Base-by-base conservation (phyloP, 2,888 invertebrate species). In the Allophyes oxyacanthae region DNA sequence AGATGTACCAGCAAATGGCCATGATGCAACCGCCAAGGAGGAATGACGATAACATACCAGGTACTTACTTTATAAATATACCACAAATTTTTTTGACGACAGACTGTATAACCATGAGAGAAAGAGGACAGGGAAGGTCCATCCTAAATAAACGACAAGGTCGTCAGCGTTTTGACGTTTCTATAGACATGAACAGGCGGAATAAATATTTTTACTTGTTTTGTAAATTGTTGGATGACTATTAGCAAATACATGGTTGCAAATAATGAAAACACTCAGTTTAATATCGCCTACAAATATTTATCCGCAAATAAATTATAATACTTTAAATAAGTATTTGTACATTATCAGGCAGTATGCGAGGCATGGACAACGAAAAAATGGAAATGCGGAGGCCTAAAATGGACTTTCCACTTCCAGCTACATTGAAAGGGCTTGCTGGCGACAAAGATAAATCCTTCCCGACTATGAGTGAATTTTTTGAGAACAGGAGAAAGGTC, bases 381-480 rank as follows among this genome's bases (percentile, higher is more conserved):
- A 82, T 87, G 75, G 91, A 91, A 25, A 87, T 87, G 81, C 81
- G 88, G n/a, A 82, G 89, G 26, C 89, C 87, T 3, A 91, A 89
- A 66, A 81, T 92, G 70, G 92, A 94, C 40, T 91, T 93, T 49
- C 92, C 92, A 0, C 64, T 92, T 1, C 92, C 92, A 1, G 85
- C 85, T 0, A 86, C 90, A 0, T 66, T 93, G 14, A 88, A 84
- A 60, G 87, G 88, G 0, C 72, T 92, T 0, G 49, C 87, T 1
- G 79, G 81, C 3, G 89, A 87, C 26, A 89, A 85, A 28, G 86
- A 87, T 9, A 90, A 90, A 63, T 72, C 79, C 0, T 85, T 91
- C 44, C 94, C 95, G 0, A 94, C 91, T 0, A 94, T 95, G 94
- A 94, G 92, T 56, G 94, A 95, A 58, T 94, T 95, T 73, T 89